phyloP scores from a whole-genome alignment of 1,140 invertebrate species.

The Aphelinus certus region DNA sequence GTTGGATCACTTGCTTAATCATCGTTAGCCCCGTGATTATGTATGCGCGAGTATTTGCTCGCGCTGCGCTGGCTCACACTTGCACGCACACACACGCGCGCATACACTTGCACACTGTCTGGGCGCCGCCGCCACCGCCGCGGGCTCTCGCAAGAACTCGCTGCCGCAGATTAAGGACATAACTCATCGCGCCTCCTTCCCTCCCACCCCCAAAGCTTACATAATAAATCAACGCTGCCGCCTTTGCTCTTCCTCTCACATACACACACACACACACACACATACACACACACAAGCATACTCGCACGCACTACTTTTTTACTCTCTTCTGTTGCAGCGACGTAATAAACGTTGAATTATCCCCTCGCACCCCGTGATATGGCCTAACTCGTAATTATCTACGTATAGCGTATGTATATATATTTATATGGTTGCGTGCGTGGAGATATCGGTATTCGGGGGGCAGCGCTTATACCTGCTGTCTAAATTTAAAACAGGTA shows the following conservation, averaged over 20 bases:
- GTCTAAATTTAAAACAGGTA: too few relatives aligned
- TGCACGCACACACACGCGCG: background rate
- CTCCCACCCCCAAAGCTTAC: slow-evolving; percentile 41
- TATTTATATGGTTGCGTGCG: slow-evolving; percentile 10
- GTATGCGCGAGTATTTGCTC: background rate
- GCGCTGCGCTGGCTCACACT: background rate
- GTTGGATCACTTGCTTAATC: slow-evolving; percentile 50
- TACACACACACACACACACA: background rate
- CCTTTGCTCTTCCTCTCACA: slow-evolving; percentile 45
- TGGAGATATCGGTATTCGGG: too few relatives aligned
- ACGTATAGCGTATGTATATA: slow-evolving; percentile 38
- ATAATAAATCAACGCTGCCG: slow-evolving; percentile 51
- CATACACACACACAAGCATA: background rate
- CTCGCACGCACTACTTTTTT: slow-evolving; percentile 23
- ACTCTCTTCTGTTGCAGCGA: slow-evolving; percentile 7
- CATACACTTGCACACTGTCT: background rate
- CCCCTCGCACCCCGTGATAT: slow-evolving; percentile 52
- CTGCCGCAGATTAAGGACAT: slow-evolving; percentile 37
- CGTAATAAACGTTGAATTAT: slow-evolving; percentile 30
- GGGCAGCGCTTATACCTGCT: too few relatives aligned
- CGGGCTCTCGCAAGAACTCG: slow-evolving; percentile 17
- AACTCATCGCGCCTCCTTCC: slow-evolving; percentile 26
- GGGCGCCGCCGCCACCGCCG: too few relatives aligned
- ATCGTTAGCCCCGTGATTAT: slow-evolving; percentile 39
- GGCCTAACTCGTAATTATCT: slow-evolving; percentile 57